Base-by-base conservation (phyloP, 2,888 invertebrate species). In the Cheilosia impressa region DNA sequence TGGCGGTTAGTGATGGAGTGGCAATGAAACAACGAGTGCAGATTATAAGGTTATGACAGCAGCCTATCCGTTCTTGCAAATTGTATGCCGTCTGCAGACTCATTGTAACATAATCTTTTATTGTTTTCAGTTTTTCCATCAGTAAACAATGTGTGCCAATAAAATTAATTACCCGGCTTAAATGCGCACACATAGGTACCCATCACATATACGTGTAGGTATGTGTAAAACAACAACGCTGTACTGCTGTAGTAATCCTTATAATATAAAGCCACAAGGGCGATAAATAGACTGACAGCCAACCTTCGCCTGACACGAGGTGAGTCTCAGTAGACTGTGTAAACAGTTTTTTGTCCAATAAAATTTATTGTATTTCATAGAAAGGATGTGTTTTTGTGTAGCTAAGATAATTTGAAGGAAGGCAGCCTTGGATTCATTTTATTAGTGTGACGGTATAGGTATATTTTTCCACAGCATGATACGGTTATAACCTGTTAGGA, bases 401-500 rank as follows among this genome's bases (percentile, higher is more conserved):
- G 45, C 13, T 27, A 13, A 34, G 31, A 60, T 58, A 43, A 52
- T 41, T 43, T 47, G 22, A 47, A 15, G 41, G 58, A 10, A 31
- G n/a, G 38, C 7, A 27, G 19, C 60, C 27, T 19, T 62, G 71
- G 66, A 76, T 76, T 84, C 69, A 55, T 79, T 69, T 79, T 69
- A 71, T 76, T 71, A 58, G 53, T 53, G 38, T 27, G 4, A 24
- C 15, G 60, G 4, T 19, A 38, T 19, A 52, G 47, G 47, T 69
- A 15, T 22, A 13, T 43, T 45, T 10, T 9, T 31, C 9, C 9
- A 9, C 38, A n/a, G 34, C 45, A 57, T 75, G 34, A 34, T 52
- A 63, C 43, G 62, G 68, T 73, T 62, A 78, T 69, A 78, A 73
- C 73, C 80, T 84, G 55, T 84, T 76, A 71, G 65, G 24, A 60